A percentile compares a stretch with the other conserved stretches of the same genome.
Evolutionary conservation across 2,888 invertebrate species (phyloP).

Genomic region (Ennomos erosarius): DNA sequence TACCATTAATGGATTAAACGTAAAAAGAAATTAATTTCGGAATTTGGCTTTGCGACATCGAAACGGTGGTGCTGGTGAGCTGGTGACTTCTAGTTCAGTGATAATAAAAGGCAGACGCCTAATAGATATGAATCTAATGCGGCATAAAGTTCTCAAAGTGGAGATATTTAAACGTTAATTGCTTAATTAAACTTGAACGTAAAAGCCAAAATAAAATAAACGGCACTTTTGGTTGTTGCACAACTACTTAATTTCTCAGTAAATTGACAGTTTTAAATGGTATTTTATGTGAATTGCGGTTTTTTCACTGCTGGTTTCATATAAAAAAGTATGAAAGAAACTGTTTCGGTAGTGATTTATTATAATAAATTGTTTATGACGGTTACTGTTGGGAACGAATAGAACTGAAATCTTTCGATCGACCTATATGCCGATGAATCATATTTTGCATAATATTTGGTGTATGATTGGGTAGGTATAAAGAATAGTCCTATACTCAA

Average conservation of each 20-base stretch:
- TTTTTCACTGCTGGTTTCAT: no score
- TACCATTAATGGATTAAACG: slow-evolving; percentile 23
- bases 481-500: no score
- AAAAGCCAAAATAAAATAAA: slow-evolving; percentile 13
- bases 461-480: no score
- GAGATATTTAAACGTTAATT: slow-evolving; percentile 12
- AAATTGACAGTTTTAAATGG: no score
- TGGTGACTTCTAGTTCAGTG: slow-evolving; percentile 6
- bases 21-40: slow-evolving; percentile 23
- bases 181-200: slow-evolving; percentile 17
- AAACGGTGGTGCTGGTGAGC: not conserved
- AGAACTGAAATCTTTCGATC: no score
- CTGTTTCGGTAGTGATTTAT: no score
- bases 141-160: slow-evolving; percentile 8
- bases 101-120: slow-evolving; percentile 4
- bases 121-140: slow-evolving; percentile 10
- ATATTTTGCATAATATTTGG: no score
- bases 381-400: no score
- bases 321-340: no score
- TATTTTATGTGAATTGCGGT: no score
- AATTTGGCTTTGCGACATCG: slow-evolving; percentile 21
- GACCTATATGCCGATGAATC: no score
- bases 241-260: not conserved
- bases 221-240: not conserved
- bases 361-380: no score